A percentile compares a stretch with the other conserved stretches of the same genome.
These are phyloP conservation scores for Bubo bubo DNA, from an alignment of 2,113 vertebrate species.

Conservation along the genomic window DNA sequence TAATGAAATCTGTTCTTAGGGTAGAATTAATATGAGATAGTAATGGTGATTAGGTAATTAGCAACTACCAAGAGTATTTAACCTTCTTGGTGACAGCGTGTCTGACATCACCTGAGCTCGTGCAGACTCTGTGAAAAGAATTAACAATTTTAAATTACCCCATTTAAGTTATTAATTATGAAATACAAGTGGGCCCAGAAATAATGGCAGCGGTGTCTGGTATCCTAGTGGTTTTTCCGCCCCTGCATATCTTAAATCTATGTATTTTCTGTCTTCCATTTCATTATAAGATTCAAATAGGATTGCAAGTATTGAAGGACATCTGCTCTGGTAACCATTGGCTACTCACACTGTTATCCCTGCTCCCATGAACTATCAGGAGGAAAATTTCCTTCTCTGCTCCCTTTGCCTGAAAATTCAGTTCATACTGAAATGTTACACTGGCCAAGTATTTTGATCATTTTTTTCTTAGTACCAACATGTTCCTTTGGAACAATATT, in stretches of 20 bases:
- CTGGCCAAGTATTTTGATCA: background rate
- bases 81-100: conserved; percentile 74
- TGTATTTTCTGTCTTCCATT: background rate
- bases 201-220: background rate
- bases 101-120: conserved; percentile 73
- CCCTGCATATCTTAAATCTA: conserved; percentile 36
- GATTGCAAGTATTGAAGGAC: background rate
- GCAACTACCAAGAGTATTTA: conserved; percentile 76
- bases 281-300: background rate
- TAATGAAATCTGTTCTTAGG: conserved; percentile 63
- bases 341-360: background rate
- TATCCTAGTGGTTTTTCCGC: conserved; percentile 9
- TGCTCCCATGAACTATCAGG: background rate
- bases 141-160: conserved; percentile 75
- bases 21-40: conserved; percentile 73
- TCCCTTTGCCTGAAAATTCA: conserved; percentile 35
- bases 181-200: conserved; percentile 46
- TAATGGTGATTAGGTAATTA: conserved; percentile 83
- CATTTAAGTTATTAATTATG: conserved; percentile 76
- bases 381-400: background rate
- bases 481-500: background rate
- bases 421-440: background rate
- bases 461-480: background rate
- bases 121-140: conserved; percentile 71
- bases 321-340: conserved; percentile 20